phyloP scores from a whole-genome alignment of 2,797 vertebrate genomes.

The Petrocephalus schoutedeni region DNA sequence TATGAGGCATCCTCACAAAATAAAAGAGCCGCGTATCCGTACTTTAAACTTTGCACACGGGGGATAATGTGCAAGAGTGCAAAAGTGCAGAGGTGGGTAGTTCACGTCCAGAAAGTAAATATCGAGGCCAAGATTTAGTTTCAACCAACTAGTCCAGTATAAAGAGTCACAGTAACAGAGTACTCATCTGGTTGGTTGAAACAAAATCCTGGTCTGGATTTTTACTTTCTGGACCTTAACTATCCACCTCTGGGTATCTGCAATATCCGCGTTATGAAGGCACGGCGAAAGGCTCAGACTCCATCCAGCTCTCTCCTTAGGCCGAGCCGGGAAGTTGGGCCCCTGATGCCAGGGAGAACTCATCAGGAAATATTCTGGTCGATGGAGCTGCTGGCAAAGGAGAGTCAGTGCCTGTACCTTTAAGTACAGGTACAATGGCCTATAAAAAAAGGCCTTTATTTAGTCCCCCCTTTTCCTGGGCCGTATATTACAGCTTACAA shows the following conservation, averaged over 20 bases:
- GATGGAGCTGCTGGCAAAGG: background rate
- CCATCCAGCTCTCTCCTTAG: background rate
- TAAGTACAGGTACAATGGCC: slow-evolving; percentile 7
- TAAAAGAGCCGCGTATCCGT: background rate
- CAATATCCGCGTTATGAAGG: slow-evolving; percentile 45
- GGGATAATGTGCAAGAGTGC: background rate
- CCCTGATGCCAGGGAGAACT: background rate
- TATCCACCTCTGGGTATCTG: background rate
- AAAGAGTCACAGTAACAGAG: background rate
- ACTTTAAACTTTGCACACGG: background rate
- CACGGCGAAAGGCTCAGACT: background rate
- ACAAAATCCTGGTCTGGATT: background rate
- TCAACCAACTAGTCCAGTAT: background rate
- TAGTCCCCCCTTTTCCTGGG: background rate
- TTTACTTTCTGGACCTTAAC: background rate
- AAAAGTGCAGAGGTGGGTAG: background rate
- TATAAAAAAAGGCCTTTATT: slow-evolving; percentile 13
- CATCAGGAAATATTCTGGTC: background rate
- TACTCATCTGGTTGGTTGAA: background rate
- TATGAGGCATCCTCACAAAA: background rate
- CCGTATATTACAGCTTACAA: background rate
- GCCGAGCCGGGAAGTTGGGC: background rate
- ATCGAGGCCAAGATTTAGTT: background rate
- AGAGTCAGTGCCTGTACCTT: background rate
- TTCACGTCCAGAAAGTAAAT: background rate